Percentiles rank a stretch among this genome's conserved stretches.
These are phyloP conservation scores for Isichthys henryi DNA, from an alignment of 2,113 vertebrate genomes.

Conservation along the genomic window DNA sequence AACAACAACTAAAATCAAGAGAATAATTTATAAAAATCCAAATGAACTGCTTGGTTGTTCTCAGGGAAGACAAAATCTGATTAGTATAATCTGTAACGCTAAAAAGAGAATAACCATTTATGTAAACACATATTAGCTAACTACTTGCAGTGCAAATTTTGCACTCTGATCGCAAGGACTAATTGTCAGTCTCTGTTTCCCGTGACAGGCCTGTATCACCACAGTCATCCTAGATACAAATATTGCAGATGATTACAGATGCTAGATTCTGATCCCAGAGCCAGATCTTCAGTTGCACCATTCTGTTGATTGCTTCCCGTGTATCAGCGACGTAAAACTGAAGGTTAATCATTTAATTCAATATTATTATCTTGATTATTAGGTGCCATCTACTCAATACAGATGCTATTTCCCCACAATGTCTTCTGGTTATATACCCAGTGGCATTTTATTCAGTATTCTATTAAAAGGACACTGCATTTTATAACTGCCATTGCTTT, in stretches of 20 bases:
- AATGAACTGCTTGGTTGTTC: not conserved
- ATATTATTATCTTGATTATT: not conserved
- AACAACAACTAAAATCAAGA: not conserved
- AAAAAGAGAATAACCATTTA: not conserved
- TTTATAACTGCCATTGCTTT: not conserved
- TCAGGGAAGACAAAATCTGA: not conserved
- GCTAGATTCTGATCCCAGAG: not conserved
- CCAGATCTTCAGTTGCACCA: not conserved
- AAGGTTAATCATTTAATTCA: constrained; percentile 2
- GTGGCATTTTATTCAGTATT: not conserved
- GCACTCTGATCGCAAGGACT: not conserved
- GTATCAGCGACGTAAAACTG: not conserved
- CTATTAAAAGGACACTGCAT: not conserved
- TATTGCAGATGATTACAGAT: not conserved
- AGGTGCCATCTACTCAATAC: not conserved
- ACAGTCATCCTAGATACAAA: not conserved
- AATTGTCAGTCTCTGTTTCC: constrained; percentile 5
- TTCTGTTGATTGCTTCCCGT: not conserved
- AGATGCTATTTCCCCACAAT: not conserved
- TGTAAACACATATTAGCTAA: not conserved
- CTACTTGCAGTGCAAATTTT: not conserved
- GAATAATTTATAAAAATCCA: constrained; percentile 1
- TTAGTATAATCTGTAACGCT: not conserved
- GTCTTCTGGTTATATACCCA: not conserved
- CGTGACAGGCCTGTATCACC: not conserved